Percentiles rank a stretch among this genome's conserved stretches.
phyloP scores from a whole-genome alignment of 2,888 invertebrate genomes.

The Orchestes rusci region DNA sequence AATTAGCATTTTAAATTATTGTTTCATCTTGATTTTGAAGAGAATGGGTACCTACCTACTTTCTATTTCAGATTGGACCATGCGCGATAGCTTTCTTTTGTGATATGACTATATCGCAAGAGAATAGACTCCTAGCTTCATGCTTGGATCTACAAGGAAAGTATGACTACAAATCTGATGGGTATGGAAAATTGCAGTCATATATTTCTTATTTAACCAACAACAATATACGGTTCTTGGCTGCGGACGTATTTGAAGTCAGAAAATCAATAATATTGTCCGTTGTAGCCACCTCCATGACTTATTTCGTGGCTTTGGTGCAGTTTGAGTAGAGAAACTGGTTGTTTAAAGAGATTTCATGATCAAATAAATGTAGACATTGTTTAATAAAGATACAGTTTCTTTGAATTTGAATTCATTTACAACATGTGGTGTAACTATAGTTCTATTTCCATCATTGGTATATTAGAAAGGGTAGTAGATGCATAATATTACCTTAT shows the following conservation, averaged over 20 bases:
- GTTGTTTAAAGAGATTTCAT: no score
- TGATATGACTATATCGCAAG: constrained; percentile 9
- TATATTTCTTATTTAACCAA: constrained; percentile 4
- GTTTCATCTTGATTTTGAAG: no score
- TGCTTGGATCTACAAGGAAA: constrained; percentile 11
- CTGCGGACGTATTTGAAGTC: constrained; percentile 16
- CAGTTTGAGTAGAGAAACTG: constrained; percentile 19
- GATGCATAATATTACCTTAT: no score
- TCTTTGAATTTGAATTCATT: no score
- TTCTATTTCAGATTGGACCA: constrained; percentile 15
- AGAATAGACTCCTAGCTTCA: constrained; percentile 7
- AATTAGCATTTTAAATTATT: no score
- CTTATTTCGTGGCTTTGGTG: constrained; percentile 15
- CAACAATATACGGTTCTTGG: constrained; percentile 11
- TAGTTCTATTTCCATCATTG: no score
- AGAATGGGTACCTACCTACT: no score
- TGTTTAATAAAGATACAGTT: no score
- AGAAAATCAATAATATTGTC: constrained; percentile 10
- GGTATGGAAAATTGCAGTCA: constrained; percentile 12
- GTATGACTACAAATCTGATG: constrained; percentile 9
- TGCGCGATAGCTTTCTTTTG: constrained; percentile 14
- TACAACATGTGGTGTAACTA: no score
- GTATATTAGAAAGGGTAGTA: no score
- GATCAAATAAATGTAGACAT: no score
- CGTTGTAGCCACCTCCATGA: constrained; percentile 12